phyloP scores from a whole-genome alignment of 2,888 invertebrate genomes.

The Parochlus steinenii region DNA sequence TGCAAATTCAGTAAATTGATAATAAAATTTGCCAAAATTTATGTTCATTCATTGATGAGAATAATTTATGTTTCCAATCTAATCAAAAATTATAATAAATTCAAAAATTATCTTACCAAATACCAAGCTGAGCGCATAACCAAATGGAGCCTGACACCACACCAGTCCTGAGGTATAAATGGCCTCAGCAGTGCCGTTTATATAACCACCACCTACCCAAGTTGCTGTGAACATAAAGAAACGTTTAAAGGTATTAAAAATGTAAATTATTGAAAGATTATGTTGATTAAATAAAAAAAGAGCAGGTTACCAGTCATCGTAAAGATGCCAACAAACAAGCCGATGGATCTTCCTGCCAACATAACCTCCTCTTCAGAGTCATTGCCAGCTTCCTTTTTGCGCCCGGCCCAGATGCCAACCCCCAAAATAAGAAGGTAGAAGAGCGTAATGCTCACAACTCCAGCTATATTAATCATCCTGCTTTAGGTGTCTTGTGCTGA shows the following conservation, averaged over 20 bases:
- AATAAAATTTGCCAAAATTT: neutral
- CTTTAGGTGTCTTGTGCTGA: too few relatives aligned
- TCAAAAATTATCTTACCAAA: slow-evolving; percentile 48
- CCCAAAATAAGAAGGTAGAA: slow-evolving; percentile 91
- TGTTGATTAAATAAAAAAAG: neutral
- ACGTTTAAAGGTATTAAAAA: slow-evolving; percentile 14
- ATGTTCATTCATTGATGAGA: too few relatives aligned
- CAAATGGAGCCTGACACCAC: slow-evolving; percentile 99
- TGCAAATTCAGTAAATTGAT: neutral
- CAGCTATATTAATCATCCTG: slow-evolving; percentile 88
- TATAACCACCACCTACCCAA: slow-evolving; percentile 99
- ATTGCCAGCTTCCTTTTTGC: slow-evolving; percentile 78
- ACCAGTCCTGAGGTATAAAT: slow-evolving; percentile 85
- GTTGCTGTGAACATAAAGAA: slow-evolving; percentile 53
- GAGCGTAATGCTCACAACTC: slow-evolving; percentile 83
- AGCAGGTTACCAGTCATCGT: slow-evolving; percentile 82
- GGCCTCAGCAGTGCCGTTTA: slow-evolving; percentile 96
- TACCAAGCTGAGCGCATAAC: slow-evolving; percentile 88
- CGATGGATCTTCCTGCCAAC: slow-evolving; percentile 95
- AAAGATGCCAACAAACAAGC: slow-evolving; percentile 92
- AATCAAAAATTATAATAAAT: slow-evolving; percentile 5
- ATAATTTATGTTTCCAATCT: neutral
- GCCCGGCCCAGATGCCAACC: slow-evolving; percentile 94
- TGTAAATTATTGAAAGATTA: neutral
- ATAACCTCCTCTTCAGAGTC: slow-evolving; percentile 95